phyloP scores from a whole-genome alignment of 2,888 invertebrate genomes.

The Microctonus aethiopoides region DNA sequence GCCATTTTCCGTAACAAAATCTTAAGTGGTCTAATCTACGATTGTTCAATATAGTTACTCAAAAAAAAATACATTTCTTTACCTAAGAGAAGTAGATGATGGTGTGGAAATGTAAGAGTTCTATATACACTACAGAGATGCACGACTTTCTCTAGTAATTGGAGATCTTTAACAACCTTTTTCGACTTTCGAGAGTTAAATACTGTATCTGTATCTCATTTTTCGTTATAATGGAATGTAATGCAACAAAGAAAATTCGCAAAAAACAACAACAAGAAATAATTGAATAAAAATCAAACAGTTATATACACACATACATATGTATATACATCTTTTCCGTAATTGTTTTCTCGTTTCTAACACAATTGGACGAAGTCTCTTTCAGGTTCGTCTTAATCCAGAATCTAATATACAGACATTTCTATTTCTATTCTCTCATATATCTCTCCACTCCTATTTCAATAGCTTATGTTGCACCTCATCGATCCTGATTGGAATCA shows the following conservation, averaged over 20 bases:
- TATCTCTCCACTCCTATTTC: not conserved
- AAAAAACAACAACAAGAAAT: not conserved
- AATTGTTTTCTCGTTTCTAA: conserved; percentile 17
- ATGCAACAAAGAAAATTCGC: not conserved
- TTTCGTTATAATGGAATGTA: conserved; percentile 18
- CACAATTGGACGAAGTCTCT: not conserved
- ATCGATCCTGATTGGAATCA: conserved; percentile 18
- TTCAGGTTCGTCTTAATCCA: not conserved
- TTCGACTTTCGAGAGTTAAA: conserved; percentile 37
- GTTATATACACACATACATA: not conserved
- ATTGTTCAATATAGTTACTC: conserved; percentile 23
- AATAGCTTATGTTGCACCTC: not conserved
- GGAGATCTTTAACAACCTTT: conserved; percentile 54
- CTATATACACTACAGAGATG: conserved; percentile 22
- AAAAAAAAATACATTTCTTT: not conserved
- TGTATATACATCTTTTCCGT: not conserved
- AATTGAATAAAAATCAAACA: not conserved
- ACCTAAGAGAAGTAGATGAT: conserved; percentile 27
- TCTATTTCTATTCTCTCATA: not conserved
- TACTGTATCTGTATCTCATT: conserved; percentile 46
- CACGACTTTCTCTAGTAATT: conserved; percentile 49
- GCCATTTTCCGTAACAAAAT: not conserved
- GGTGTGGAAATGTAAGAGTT: not conserved
- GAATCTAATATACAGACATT: not conserved
- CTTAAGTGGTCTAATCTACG: not conserved